phyloP scores from a whole-genome alignment of 2,888 invertebrate genomes.

The Xylota segnis region DNA sequence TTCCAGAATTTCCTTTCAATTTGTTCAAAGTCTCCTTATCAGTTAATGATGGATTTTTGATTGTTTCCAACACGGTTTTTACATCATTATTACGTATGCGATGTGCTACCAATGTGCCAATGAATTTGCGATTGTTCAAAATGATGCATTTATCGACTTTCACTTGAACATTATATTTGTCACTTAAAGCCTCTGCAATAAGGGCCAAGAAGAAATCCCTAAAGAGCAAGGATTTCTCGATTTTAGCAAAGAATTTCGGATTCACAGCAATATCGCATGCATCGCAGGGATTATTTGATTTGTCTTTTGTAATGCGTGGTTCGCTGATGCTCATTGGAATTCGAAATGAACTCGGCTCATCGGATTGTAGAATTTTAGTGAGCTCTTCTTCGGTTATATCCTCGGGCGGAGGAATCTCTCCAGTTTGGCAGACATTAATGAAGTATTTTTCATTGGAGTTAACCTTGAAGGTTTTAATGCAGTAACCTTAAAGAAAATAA shows the following conservation, averaged over 20 bases:
- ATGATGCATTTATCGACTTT: constrained; percentile 88
- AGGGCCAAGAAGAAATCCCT: constrained; percentile 92
- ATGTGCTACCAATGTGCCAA: constrained; percentile 90
- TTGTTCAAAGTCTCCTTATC: constrained; percentile 78
- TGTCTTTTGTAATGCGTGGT: constrained; percentile 91
- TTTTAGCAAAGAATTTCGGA: constrained; percentile 90
- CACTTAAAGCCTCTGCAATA: constrained; percentile 91
- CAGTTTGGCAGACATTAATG: constrained; percentile 93
- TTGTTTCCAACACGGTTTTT: constrained; percentile 84
- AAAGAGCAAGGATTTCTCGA: constrained; percentile 89
- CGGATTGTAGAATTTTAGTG: constrained; percentile 87
- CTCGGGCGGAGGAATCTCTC: constrained; percentile 90
- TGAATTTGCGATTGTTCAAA: constrained; percentile 90
- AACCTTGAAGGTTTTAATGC: constrained; percentile 90
- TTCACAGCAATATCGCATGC: constrained; percentile 95
- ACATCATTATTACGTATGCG: constrained; percentile 90
- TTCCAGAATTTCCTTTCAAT: constrained; percentile 44
- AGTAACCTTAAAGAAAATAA: constrained; percentile 87
- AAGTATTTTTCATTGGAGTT: constrained; percentile 91
- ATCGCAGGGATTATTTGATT: constrained; percentile 89
- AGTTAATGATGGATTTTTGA: constrained; percentile 78
- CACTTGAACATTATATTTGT: constrained; percentile 91
- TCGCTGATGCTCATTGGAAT: constrained; percentile 97
- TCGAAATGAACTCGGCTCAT: constrained; percentile 89
- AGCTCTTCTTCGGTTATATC: constrained; percentile 90